A percentile compares a stretch with the other conserved stretches of the same genome.
Evolutionary conservation across 2,888 invertebrate species (phyloP).

Genomic region (Strigamia maritima): DNA sequence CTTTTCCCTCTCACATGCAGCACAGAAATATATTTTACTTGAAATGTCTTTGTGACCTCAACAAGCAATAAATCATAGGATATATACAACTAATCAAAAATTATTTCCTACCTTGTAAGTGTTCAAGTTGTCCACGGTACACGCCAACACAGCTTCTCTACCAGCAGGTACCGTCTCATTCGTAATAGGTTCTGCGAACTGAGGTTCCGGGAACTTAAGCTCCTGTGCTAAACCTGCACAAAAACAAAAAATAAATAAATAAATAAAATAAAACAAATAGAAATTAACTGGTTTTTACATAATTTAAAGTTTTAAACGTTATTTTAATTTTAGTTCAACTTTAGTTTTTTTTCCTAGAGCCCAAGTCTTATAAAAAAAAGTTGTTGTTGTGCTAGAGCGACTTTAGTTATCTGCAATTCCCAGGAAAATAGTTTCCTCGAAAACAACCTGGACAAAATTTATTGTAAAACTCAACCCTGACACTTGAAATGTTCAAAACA

Average conservation of each 20-base stretch:
- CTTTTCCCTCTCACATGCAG: background rate
- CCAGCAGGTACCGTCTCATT: constrained; percentile 88
- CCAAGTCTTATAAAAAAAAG: too few species aligned
- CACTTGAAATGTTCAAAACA: background rate
- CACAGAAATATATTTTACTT: background rate
- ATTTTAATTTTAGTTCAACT: too few species aligned
- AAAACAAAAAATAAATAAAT: background rate
- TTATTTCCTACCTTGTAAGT: constrained; percentile 73
- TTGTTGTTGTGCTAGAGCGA: too few species aligned
- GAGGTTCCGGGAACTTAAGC: constrained; percentile 87
- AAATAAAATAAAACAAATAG: background rate
- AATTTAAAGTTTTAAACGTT: too few species aligned
- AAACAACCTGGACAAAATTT: background rate
- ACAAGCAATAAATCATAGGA: background rate
- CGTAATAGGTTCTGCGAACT: constrained; percentile 83
- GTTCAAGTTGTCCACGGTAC: constrained; percentile 86
- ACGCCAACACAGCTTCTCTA: constrained; percentile 80
- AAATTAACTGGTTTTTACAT: too few species aligned
- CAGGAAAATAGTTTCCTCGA: too few species aligned
- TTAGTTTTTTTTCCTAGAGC: too few species aligned
- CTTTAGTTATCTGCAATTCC: too few species aligned
- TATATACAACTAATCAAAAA: background rate
- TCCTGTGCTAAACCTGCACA: constrained; percentile 57
- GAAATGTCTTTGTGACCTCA: background rate
- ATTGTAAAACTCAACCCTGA: background rate